Percentiles rank a stretch among this genome's conserved stretches.
phyloP scores from a whole-genome alignment of 2,113 vertebrate species.

The Ornithorhynchus anatinus region DNA sequence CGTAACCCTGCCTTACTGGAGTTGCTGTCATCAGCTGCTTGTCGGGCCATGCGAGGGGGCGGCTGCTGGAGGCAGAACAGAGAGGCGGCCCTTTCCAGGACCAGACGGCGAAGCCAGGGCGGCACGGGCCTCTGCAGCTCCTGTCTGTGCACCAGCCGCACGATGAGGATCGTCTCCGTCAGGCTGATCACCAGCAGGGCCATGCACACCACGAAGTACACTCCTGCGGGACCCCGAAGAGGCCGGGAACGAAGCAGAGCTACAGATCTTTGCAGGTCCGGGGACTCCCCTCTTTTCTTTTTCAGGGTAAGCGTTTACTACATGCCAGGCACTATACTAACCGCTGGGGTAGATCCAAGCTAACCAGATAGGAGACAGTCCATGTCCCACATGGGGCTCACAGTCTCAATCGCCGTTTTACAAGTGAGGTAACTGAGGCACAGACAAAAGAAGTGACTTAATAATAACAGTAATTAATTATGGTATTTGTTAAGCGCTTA shows the following conservation, averaged over 20 bases:
- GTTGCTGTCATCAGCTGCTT: conserved; percentile 72
- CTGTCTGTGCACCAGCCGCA: conserved; percentile 92
- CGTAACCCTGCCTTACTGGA: too few species aligned
- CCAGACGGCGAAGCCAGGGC: conserved; percentile 81
- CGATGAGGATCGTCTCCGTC: conserved; percentile 91
- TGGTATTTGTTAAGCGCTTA: too few species aligned
- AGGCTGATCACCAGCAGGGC: conserved; percentile 94
- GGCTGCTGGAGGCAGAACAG: conserved; percentile 82
- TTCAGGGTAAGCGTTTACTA: too few species aligned
- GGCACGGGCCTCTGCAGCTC: conserved; percentile 91
- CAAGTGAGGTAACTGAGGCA: too few species aligned
- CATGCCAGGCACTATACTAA: too few species aligned
- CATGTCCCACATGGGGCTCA: too few species aligned
- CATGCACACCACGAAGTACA: conserved; percentile 98
- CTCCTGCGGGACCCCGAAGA: conserved; percentile 66
- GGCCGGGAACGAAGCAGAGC: not conserved
- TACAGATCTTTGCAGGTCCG: rapidly evolving
- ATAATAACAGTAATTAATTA: too few species aligned
- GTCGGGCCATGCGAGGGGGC: conserved; percentile 41
- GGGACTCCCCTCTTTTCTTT: rapidly evolving
- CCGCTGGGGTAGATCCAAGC: too few species aligned
- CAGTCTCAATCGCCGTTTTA: too few species aligned
- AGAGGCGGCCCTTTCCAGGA: conserved; percentile 77
- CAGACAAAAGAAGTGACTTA: too few species aligned
- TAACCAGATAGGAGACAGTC: too few species aligned